Conservation (phyloP, 2,113 vertebrate species). For the Pseudopodoces humilis region DNA sequence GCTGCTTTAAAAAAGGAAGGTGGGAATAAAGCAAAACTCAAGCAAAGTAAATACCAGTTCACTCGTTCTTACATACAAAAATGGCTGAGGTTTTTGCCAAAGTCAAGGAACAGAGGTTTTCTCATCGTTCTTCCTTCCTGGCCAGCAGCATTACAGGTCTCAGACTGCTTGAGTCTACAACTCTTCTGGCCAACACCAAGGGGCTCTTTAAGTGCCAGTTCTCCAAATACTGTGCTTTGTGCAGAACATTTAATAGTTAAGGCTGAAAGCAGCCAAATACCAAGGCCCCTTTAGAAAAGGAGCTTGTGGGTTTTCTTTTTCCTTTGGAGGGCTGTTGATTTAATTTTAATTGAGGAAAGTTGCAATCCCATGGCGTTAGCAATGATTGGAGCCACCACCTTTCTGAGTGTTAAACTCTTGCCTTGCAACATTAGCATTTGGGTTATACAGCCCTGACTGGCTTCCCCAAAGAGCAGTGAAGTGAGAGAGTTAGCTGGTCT, state of each 20-base stretch:
- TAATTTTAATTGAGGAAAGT: neutral
- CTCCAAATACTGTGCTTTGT: neutral
- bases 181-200: neutral
- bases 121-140: neutral
- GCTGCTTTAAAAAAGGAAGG: neutral
- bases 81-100: neutral
- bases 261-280: neutral
- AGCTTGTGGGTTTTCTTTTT: neutral
- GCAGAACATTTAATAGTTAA: neutral
- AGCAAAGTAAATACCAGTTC: slow-evolving; percentile 39
- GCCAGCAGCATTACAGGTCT: neutral
- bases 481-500: neutral
- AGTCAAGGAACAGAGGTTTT: slow-evolving; percentile 31
- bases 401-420: neutral
- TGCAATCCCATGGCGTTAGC: neutral
- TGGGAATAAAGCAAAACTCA: neutral
- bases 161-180: neutral
- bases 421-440: neutral
- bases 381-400: neutral
- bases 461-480: neutral
- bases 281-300: neutral
- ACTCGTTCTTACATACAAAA: neutral
- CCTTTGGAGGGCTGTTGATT: neutral
- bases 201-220: neutral
- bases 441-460: neutral